Base-by-base conservation (phyloP, 2,113 vertebrate species). In the Urocynchramus pylzowi region DNA sequence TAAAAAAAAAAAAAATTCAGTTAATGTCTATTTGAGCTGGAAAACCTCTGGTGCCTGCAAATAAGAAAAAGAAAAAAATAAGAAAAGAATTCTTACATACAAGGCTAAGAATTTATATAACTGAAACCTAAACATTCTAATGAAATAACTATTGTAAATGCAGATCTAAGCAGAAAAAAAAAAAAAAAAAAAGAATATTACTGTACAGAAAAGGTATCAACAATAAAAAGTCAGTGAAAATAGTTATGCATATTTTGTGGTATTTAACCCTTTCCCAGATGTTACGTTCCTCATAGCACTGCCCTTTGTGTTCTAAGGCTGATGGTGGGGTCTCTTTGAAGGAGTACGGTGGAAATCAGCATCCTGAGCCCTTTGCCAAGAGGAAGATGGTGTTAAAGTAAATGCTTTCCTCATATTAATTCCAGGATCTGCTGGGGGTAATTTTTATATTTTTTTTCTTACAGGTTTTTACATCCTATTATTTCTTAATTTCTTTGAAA, bases 331-430 rank as follows among this genome's bases (percentile, higher is more conserved):
- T 52, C 17, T 59, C 18, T 76, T 63, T 54, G 44, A 10, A 4
- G 27, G 30, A 37, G 7, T 82, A 35, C 1, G 1, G 13, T 5
- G 6, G 39, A 60, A 45, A 33, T 16, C 1, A 4, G 3, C 30
- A 65, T 47, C 30, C 39, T 47, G 26, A 91, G 11, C 11, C 13
- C 17, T 45, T 80, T 84, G 30, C 30, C 9, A 2, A 16, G 59
- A 77, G 4, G 4, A 49, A 63, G 44, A 54, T 28, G 13, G 9
- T n/a, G 10, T 45, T 74, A 26, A 79, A 70, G 7, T 31, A 15
- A 7, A 52, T 28, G 31, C 6, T 64, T 77, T 50, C 13, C 15
- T 59, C 1, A 0, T 42, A 10, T 61, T 54, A 20, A 37, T 31
- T 53, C 39, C 30, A 18, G 13, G 7, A 67, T 50, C 11, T 63